Conservation (phyloP, 2,888 invertebrate species). For the Oxyscelio sp. region DNA sequence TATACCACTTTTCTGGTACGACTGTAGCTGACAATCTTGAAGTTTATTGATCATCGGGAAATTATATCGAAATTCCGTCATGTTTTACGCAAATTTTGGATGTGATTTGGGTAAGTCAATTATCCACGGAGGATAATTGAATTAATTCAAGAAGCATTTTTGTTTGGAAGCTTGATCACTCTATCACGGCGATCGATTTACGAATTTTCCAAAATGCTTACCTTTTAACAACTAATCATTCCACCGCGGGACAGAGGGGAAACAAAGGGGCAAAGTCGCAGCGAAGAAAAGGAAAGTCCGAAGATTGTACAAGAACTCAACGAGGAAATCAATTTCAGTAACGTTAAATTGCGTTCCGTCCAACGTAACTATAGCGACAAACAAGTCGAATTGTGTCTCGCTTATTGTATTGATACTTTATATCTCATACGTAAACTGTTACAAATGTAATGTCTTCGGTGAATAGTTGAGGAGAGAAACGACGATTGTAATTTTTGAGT, state of each 20-base stretch:
- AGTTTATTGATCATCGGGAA: no score
- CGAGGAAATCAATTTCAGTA: conserved; percentile 56
- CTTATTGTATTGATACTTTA: conserved; percentile 61
- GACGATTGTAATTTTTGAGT: conserved; percentile 59
- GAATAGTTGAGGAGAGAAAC: conserved; percentile 47
- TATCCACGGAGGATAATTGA: no score
- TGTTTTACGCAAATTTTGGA: no score
- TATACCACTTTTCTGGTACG: no score
- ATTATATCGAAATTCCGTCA: no score
- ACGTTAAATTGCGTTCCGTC: conserved; percentile 62
- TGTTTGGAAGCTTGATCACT: no score
- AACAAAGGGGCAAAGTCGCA: not conserved
- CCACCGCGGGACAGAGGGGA: not conserved
- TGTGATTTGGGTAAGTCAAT: no score
- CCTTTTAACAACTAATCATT: conserved; percentile 30
- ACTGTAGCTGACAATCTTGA: no score
- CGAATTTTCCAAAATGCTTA: no score
- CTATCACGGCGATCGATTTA: no score
- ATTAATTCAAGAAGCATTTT: no score
- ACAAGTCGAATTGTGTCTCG: conserved; percentile 58
- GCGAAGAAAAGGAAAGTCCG: conserved; percentile 28
- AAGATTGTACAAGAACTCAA: conserved; percentile 25
- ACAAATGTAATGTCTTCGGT: conserved; percentile 51
- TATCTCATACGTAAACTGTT: conserved; percentile 49
- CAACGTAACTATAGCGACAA: conserved; percentile 47